Percentiles rank a stretch among this genome's conserved stretches.
These are phyloP conservation scores for Cyprinodon diabolis DNA, from an alignment of 2,797 vertebrate genomes.

Conservation along the genomic window DNA sequence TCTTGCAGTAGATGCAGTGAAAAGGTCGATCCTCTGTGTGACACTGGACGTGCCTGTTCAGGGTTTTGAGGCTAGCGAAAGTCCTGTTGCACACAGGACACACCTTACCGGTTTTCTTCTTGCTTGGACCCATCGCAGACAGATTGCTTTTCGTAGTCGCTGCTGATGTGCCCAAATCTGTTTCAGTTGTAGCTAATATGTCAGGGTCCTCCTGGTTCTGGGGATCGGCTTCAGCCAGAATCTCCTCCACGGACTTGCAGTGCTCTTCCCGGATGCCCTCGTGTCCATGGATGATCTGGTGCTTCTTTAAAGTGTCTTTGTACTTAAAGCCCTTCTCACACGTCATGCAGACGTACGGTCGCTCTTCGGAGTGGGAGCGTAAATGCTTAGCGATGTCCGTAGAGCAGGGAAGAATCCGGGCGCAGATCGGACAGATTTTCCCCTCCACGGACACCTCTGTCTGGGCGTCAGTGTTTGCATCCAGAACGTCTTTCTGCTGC, in stretches of 20 bases:
- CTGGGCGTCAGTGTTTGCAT: background rate
- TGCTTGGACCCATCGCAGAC: background rate
- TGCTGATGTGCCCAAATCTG: background rate
- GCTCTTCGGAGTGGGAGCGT: slow-evolving; percentile 72
- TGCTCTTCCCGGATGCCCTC: slow-evolving; percentile 73
- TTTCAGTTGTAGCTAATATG: slow-evolving; percentile 11
- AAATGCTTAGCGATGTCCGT: slow-evolving; percentile 75
- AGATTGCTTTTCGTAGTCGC: background rate
- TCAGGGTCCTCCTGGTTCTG: background rate
- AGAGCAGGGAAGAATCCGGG: slow-evolving; percentile 65
- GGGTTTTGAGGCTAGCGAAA: slow-evolving; percentile 70
- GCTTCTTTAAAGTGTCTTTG: slow-evolving; percentile 78
- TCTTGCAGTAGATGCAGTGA: slow-evolving; percentile 77
- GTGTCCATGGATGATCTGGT: slow-evolving; percentile 77
- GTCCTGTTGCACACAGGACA: slow-evolving; percentile 65
- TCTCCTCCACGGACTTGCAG: slow-evolving; percentile 71
- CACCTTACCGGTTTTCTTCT: slow-evolving; percentile 46
- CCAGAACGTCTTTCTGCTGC: slow-evolving; percentile 42
- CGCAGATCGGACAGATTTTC: slow-evolving; percentile 75
- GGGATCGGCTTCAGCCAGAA: slow-evolving; percentile 63
- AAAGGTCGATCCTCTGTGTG: slow-evolving; percentile 77
- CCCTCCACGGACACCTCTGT: slow-evolving; percentile 37
- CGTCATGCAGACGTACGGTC: slow-evolving; percentile 71
- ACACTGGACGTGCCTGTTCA: slow-evolving; percentile 75
- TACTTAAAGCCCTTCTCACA: slow-evolving; percentile 81